phyloP scores from a whole-genome alignment of 2,113 vertebrate genomes.

The Dromas ardeola region DNA sequence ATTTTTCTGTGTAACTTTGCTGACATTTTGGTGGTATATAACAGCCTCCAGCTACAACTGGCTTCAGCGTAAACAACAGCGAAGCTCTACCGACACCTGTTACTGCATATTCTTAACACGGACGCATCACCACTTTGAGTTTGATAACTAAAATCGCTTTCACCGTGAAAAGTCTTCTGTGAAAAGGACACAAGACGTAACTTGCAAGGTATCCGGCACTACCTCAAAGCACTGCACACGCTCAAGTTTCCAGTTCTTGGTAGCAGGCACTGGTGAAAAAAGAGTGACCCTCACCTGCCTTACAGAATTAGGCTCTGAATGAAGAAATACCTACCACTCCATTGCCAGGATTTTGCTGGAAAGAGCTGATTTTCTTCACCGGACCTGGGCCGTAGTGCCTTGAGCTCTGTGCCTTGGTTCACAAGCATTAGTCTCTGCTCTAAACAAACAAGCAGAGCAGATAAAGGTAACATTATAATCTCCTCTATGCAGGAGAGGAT shows the following conservation, averaged over 20 bases:
- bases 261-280: neutral
- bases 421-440: neutral
- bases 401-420: neutral
- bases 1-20: slow-evolving; percentile 1
- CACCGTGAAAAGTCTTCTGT: neutral
- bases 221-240: neutral
- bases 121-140: neutral
- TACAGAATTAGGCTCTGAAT: neutral
- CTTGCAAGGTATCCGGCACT: neutral
- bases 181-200: neutral
- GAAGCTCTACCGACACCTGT: neutral
- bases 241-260: neutral
- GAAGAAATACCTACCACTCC: neutral
- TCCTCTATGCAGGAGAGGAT: neutral
- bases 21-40: neutral
- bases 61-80: neutral
- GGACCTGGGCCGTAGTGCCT: rapidly evolving
- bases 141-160: neutral
- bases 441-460: neutral
- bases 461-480: neutral
- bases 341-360: neutral
- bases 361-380: neutral
- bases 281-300: neutral
- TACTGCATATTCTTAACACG: neutral
- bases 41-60: neutral